Evolutionary conservation across 2,888 invertebrate species (phyloP).

Genomic region (Eristalis tenax): DNA sequence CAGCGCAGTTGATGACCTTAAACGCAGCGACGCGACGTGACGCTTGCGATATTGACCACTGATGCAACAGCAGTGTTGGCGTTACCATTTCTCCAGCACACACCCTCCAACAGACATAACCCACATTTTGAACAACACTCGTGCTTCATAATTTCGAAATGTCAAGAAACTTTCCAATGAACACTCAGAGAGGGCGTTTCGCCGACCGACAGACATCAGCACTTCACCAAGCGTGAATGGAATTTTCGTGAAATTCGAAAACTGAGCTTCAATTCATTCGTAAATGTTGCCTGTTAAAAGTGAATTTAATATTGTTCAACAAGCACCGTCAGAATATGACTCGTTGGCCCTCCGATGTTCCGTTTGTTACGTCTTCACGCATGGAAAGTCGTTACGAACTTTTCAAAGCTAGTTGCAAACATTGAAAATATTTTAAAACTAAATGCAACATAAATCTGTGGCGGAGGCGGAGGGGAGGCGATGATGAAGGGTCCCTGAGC

Average conservation of each 20-base stretch:
- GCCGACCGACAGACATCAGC: neutral
- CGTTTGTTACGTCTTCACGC: neutral
- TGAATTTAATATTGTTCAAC: neutral
- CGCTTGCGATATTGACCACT: too few relatives aligned
- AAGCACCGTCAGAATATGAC: neutral
- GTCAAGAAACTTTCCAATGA: neutral
- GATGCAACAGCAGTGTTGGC: neutral
- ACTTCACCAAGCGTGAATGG: neutral
- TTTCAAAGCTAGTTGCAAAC: neutral
- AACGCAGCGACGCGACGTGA: too few relatives aligned
- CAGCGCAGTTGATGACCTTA: too few relatives aligned
- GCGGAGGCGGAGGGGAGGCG: neutral
- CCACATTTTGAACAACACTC: neutral
- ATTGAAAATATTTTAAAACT: neutral
- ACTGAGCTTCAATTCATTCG: neutral
- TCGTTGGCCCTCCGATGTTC: neutral
- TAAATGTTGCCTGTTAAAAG: neutral
- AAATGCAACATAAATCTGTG: neutral
- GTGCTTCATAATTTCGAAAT: neutral
- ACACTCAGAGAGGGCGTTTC: neutral
- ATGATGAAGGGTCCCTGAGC: too few relatives aligned
- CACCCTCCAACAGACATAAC: neutral
- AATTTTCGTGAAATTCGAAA: neutral
- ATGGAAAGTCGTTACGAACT: neutral
- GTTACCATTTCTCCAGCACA: neutral